Conservation (phyloP, 2,113 vertebrate species). For the Hippocampus zosterae region DNA sequence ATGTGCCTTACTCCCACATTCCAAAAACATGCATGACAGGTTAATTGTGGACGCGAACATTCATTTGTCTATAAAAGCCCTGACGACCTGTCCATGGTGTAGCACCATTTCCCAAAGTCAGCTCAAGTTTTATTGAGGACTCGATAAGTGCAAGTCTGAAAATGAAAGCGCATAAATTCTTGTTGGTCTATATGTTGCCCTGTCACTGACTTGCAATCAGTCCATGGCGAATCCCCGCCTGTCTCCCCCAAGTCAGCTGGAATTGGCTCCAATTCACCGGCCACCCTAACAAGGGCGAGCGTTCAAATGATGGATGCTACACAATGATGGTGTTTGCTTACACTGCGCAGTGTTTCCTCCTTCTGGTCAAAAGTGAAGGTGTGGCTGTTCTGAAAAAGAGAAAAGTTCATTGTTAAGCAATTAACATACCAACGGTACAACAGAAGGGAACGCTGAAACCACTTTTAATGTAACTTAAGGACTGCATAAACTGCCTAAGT, state of each 20-base stretch:
- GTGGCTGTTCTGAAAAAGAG: conserved; percentile 77
- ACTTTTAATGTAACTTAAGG: not conserved
- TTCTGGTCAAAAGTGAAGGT: conserved; percentile 86
- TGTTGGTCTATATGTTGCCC: not conserved
- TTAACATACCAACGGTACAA: not conserved
- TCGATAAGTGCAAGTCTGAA: no score
- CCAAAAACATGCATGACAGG: no score
- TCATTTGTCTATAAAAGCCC: no score
- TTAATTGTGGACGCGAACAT: no score
- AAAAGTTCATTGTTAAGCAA: conserved; percentile 2
- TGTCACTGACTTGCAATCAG: no score
- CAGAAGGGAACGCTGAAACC: not conserved
- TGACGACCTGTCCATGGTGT: no score
- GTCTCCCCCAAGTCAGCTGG: not conserved
- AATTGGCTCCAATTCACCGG: not conserved
- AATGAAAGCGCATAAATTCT: no score
- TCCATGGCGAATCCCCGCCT: no score
- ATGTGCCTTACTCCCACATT: no score
- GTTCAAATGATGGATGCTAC: not conserved
- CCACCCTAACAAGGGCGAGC: not conserved
- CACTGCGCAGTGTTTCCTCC: conserved; percentile 87
- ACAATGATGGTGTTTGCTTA: conserved; percentile 60
- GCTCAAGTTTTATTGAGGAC: no score
- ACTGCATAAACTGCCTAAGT: not conserved
- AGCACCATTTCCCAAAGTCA: no score